Evolutionary conservation across 2,888 invertebrate species (phyloP).

Genomic region (Lasioglossum leucozonium): DNA sequence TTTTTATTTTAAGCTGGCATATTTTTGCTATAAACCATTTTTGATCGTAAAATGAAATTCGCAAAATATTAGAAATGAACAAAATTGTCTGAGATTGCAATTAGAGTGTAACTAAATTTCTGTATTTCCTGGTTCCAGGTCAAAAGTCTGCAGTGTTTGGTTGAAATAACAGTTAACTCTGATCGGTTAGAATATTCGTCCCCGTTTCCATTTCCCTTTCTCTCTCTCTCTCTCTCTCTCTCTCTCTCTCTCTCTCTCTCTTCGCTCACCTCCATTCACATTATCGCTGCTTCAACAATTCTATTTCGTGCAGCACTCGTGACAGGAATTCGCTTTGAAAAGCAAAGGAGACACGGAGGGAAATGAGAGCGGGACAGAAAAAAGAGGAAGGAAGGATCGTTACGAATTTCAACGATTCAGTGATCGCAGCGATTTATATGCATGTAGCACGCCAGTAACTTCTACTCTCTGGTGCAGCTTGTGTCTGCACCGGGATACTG

Average conservation of each 20-base stretch:
- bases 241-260: slow-evolving; percentile 4
- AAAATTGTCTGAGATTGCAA: background rate
- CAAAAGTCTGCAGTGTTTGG: slow-evolving; percentile 16
- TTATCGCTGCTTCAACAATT: slow-evolving; percentile 45
- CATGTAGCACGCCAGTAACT: slow-evolving; percentile 40
- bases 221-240: background rate
- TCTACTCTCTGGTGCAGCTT: slow-evolving; percentile 7
- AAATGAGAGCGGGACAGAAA: slow-evolving; percentile 25
- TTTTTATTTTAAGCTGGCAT: background rate
- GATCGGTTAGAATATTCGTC: slow-evolving; percentile 10
- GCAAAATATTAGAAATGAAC: background rate
- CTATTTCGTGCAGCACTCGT: slow-evolving; percentile 47
- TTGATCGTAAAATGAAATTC: background rate
- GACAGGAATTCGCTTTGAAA: slow-evolving; percentile 49
- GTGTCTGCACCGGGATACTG: background rate
- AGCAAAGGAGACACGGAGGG: slow-evolving; percentile 34
- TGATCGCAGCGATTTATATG: slow-evolving; percentile 60
- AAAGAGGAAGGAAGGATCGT: slow-evolving; percentile 35
- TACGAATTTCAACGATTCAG: slow-evolving; percentile 56
- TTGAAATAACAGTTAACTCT: slow-evolving; percentile 19
- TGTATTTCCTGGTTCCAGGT: background rate
- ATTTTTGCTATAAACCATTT: background rate
- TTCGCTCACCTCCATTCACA: slow-evolving; percentile 16
- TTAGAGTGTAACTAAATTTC: background rate
- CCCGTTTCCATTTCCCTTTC: slow-evolving; percentile 8